Evolutionary conservation across 1,140 invertebrate genomes (phyloP), one percentile per base, ranked within the genome.

Genomic region (Drusus annulatus): DNA sequence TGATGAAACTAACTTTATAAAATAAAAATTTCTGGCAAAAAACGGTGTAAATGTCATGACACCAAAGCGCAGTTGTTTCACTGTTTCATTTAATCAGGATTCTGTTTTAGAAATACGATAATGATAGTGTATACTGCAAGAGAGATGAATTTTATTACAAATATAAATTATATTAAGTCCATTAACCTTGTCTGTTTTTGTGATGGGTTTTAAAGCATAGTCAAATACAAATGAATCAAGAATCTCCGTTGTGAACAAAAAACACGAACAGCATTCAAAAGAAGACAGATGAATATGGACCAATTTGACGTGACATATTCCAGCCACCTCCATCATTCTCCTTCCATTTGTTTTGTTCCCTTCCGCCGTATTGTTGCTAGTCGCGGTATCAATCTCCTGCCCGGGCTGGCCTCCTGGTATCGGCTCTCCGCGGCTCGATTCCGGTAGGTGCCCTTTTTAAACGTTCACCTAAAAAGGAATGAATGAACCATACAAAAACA

Each of bases 401-500:
- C 62, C 21, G 10, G 7, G 13, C 56, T 60, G 28, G 21, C 62
- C 62, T 21, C 62, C 10, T n/a, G 62, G 21, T 28, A 65, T 25
- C 50, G n/a, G 15, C 6, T n/a, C 62, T 28, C 17, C 25, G 13
- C 25, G 76, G 52, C 51, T 54, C 58, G 19, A 65, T 76, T 80
- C 71, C 65, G 71, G 79, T 80, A 76, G 79, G 62, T 63, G 62
- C 56, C 65, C 75, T 76, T 76, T 54, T 58, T 65, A 75, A 81
- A 71, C 45, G 76, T 31, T 36, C 60, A 71, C 74, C 45, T 69
- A 76, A 80, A 80, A 76, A 76, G 63, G 25, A 54, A 80, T n/a
- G 73, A 80, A 54, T 36, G 76, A 74, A 76, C 28, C n/a, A 73
- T 76, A 51, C 51, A 81, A 81, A 81, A 81, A 81, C 71, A 81